Base-by-base conservation (phyloP, 2,888 invertebrate genomes). In the Oscheius onirici region DNA sequence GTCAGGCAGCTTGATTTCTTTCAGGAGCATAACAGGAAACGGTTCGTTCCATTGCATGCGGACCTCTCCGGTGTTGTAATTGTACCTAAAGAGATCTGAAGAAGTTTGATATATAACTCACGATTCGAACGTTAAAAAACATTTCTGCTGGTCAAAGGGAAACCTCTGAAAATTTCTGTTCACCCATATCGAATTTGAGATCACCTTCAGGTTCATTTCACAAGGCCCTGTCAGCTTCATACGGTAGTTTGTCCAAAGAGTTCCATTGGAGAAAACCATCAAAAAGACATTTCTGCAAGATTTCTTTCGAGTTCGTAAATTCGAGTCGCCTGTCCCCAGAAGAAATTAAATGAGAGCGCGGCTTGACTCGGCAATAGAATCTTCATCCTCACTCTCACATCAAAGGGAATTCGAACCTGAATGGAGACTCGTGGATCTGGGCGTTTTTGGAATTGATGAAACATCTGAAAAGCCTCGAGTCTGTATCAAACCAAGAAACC, bases 51-150 rank as follows among this genome's bases (percentile, higher is more conserved):
- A 87, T 43, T 80, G 76, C 87, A 87, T 87, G 17, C 86, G 74
- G 20, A 87, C 87, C 72, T 87, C 87, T 26, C 86, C 86, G 8
- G 84, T 88, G 74, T 87, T 87, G 73, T 88, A 88, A 73, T 88
- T 87, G 78, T 82, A 88, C 8, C 83, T 83, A 71, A 75, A 46
- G 20, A 5, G 15, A 26, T 10, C 17, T 26, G 44, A 57, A 28
- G 2, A 24, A 28, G 24, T 28, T 65, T 40, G 52, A 3, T 13
- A 52, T n/a, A 60, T 13, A 69, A 78, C 83, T 72, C 26, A 85
- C 82, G 84, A 84, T 69, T 87, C 87, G 66, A 88, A 87, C 6
- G 87, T 87, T 34, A 87, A 77, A 57, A 77, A 81, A 70, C 87
- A 87, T 72, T 83, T 79, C 67, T 87, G 87, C 28, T 82, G 80